Evolutionary conservation across 1,140 invertebrate genomes (phyloP).

Genomic region (Papilio polyxenes): DNA sequence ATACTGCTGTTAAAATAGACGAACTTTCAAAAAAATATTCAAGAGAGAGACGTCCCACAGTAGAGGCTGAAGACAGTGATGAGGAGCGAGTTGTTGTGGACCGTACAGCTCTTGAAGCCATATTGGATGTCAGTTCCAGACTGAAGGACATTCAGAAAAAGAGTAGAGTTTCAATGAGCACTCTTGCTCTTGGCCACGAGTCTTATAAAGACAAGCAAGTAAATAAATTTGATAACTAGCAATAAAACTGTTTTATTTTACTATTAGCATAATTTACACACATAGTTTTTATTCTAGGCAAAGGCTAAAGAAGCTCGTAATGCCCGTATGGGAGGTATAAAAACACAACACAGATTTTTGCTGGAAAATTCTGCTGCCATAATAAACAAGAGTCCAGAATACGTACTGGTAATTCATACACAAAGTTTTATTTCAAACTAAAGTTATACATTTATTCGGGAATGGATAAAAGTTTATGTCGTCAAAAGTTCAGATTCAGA

Average conservation of each 20-base stretch:
- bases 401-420: constrained; percentile 79
- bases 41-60: constrained; percentile 44
- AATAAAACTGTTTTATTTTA: constrained; percentile 44
- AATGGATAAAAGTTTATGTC: background rate
- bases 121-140: constrained; percentile 69
- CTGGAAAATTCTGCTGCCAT: constrained; percentile 83
- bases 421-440: constrained; percentile 23
- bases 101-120: constrained; percentile 71
- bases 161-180: constrained; percentile 71
- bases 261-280: background rate
- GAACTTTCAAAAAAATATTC: constrained; percentile 51
- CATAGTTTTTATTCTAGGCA: constrained; percentile 60
- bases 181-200: constrained; percentile 66
- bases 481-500: background rate
- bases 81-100: constrained; percentile 58
- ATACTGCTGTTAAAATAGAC: constrained; percentile 56
- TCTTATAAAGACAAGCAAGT: constrained; percentile 78
- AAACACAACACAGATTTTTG: constrained; percentile 82
- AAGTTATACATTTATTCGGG: background rate
- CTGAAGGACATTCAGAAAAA: constrained; percentile 70
- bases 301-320: constrained; percentile 80
- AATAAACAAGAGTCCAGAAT: constrained; percentile 80
- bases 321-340: constrained; percentile 76
- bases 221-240: constrained; percentile 54
- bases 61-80: constrained; percentile 39